A percentile compares a stretch with the other conserved stretches of the same genome.
Evolutionary conservation across 2,113 vertebrate species (phyloP).

Genomic region (Chaenogobius annularis): DNA sequence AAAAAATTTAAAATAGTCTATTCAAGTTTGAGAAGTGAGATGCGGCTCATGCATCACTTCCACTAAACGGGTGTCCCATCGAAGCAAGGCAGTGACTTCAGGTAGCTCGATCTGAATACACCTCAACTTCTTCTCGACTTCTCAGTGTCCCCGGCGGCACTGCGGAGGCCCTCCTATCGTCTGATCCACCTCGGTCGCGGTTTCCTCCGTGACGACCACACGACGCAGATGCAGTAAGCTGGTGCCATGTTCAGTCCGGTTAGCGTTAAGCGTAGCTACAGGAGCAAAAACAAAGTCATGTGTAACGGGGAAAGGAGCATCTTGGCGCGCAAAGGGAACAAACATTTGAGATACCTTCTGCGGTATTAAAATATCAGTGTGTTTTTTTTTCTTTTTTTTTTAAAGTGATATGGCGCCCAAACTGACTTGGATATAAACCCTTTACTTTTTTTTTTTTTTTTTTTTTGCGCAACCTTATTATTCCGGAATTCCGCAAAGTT

Average conservation of each 20-base stretch:
- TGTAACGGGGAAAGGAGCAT: not conserved
- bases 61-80: conserved; percentile 37
- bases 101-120: conserved; percentile 5
- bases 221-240: not conserved
- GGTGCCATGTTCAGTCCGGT: conserved; percentile 1
- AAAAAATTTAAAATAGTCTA: no score
- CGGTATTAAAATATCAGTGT: not conserved
- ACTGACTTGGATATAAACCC: not conserved
- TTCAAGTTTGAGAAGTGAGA: not conserved
- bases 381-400: not conserved
- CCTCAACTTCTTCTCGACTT: conserved; percentile 13
- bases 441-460: not conserved
- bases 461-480: not conserved
- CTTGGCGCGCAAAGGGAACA: conserved; percentile 5
- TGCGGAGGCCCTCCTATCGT: not conserved
- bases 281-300: not conserved
- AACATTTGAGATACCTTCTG: not conserved
- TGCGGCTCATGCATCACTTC: conserved; percentile 42
- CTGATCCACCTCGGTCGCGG: conserved; percentile 7
- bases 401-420: not conserved
- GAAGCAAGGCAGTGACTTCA: conserved; percentile 43
- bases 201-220: not conserved
- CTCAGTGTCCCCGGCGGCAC: conserved; percentile 1
- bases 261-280: not conserved
- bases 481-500: not conserved